Conservation (phyloP, 2,113 vertebrate species). For the Ia io region DNA sequence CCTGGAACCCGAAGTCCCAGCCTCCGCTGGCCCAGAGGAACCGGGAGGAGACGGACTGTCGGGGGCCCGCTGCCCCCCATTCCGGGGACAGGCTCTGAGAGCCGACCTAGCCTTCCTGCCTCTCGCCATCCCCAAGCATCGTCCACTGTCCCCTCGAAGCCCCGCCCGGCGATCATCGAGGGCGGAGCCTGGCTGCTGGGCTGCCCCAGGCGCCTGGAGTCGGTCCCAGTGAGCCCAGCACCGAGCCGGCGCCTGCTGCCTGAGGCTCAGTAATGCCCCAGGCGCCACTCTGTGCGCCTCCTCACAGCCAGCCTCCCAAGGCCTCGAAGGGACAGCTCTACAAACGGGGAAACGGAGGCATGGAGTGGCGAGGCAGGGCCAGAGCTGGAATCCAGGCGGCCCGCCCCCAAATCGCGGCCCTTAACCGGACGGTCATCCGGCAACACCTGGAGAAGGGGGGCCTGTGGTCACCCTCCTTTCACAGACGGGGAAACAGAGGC, state of each 20-base stretch:
- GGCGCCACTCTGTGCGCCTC: not conserved
- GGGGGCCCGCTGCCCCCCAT: rapidly evolving
- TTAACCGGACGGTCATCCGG: not conserved
- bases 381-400: not conserved
- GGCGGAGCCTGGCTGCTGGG: not conserved
- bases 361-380: rapidly evolving
- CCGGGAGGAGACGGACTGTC: not conserved
- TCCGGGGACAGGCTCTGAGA: not conserved
- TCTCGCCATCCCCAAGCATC: not conserved
- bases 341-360: not conserved
- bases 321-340: rapidly evolving
- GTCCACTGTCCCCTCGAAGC: not conserved
- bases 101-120: not conserved
- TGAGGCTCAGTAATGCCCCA: too few relatives aligned
- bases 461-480: not conserved
- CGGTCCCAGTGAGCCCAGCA: too few relatives aligned
- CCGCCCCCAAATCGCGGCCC: not conserved
- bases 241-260: too few relatives aligned
- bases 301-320: not conserved
- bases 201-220: rapidly evolving
- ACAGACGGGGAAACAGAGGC: not conserved
- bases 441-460: not conserved
- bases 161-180: too few relatives aligned
- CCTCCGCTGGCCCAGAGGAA: not conserved
- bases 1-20: not conserved